Evolutionary conservation across 92 coral and sea anemone genomes (phyloP).

Genomic region (Epizoanthus stellaris): DNA sequence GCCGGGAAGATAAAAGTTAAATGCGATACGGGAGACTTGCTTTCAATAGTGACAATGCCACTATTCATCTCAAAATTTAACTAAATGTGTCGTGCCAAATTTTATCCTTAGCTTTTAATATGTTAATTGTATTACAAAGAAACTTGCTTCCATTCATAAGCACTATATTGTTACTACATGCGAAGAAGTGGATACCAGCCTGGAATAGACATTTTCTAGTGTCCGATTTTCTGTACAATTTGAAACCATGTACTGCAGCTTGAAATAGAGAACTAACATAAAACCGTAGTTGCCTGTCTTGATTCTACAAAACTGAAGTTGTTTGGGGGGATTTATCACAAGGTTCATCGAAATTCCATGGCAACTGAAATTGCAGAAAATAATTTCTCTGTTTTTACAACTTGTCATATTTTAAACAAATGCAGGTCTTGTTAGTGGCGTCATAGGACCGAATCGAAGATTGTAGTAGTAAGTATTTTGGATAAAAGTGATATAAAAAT

Average conservation of each 20-base stretch:
- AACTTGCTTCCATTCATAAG: slow-evolving; percentile 14
- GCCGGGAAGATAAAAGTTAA: no score
- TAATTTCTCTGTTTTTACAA: slow-evolving; percentile 39
- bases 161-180: not conserved
- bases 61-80: no score
- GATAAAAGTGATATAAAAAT: not conserved
- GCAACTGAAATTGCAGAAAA: slow-evolving; percentile 40
- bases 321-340: slow-evolving; percentile 18
- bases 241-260: not conserved
- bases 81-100: no score
- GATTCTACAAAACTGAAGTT: not conserved
- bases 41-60: no score
- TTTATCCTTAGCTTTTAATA: no score
- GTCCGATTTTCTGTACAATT: not conserved
- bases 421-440: slow-evolving; percentile 16
- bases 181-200: not conserved
- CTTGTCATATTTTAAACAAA: slow-evolving; percentile 31
- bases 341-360: slow-evolving; percentile 25
- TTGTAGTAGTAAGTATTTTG: not conserved
- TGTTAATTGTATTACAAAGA: slow-evolving; percentile 5
- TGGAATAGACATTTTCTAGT: not conserved
- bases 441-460: slow-evolving; percentile 29
- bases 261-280: not conserved
- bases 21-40: no score
- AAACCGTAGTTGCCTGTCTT: not conserved